These are phyloP conservation scores for Neoitamus cyanurus DNA, from an alignment of 2,888 invertebrate genomes.

Conservation along the genomic window DNA sequence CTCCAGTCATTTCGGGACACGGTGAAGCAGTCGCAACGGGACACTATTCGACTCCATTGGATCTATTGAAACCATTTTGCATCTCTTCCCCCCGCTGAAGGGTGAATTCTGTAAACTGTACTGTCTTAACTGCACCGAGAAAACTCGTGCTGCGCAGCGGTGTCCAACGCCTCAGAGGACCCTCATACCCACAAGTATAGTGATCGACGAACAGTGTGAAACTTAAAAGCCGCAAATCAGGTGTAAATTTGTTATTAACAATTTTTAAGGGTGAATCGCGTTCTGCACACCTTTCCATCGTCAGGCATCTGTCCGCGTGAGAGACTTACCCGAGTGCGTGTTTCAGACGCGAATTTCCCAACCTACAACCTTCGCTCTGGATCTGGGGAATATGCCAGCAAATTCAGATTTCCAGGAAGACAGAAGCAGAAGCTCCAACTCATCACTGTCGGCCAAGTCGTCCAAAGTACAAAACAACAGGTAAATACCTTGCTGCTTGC, in stretches of 20 bases:
- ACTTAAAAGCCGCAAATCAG: not conserved
- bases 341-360: not conserved
- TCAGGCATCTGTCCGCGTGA: not conserved
- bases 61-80: no score
- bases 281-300: not conserved
- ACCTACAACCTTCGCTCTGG: constrained; percentile 1
- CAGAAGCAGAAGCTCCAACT: constrained; percentile 44
- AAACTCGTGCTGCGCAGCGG: not conserved
- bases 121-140: not conserved
- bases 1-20: no score
- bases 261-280: not conserved
- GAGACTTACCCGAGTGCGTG: not conserved
- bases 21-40: no score
- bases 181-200: not conserved
- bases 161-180: not conserved
- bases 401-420: constrained; percentile 46
- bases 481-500: not conserved
- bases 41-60: no score
- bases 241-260: not conserved
- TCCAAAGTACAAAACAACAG: constrained; percentile 36
- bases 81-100: no score
- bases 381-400: constrained; percentile 41
- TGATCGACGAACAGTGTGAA: not conserved
- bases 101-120: no score
- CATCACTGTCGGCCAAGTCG: constrained; percentile 39